phyloP scores from a whole-genome alignment of 1,140 invertebrate genomes.

The Piezodorus guildinii region DNA sequence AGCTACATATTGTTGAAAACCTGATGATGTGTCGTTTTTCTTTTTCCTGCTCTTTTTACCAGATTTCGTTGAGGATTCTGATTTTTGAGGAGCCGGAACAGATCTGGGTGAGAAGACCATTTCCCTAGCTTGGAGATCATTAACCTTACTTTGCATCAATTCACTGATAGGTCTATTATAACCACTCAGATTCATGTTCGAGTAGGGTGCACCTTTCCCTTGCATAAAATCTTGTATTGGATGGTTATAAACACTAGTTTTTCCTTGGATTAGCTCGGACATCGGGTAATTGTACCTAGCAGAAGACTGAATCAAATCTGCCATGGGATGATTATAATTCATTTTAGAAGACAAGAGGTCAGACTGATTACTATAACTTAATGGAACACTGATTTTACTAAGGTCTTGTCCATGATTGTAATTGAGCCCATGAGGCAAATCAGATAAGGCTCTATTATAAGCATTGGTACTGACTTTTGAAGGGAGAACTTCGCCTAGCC shows the following conservation, averaged over 20 bases:
- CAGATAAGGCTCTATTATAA: slow-evolving; percentile 23
- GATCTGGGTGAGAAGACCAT: slow-evolving; percentile 17
- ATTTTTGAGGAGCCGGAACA: neutral
- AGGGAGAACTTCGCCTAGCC: slow-evolving; percentile 24
- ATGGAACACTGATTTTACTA: slow-evolving; percentile 23
- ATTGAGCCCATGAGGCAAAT: slow-evolving; percentile 22
- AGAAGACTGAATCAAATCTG: slow-evolving; percentile 24
- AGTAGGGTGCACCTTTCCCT: slow-evolving; percentile 23
- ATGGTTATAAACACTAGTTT: slow-evolving; percentile 24
- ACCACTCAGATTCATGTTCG: slow-evolving; percentile 12
- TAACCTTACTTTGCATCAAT: slow-evolving; percentile 16
- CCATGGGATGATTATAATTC: slow-evolving; percentile 27
- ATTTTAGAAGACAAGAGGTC: slow-evolving; percentile 21
- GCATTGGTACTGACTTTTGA: slow-evolving; percentile 25
- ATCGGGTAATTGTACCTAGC: slow-evolving; percentile 26
- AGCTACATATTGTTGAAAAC: slow-evolving; percentile 43
- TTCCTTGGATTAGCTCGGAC: slow-evolving; percentile 22
- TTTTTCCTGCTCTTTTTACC: slow-evolving; percentile 31
- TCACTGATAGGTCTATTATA: slow-evolving; percentile 23
- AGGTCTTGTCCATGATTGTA: slow-evolving; percentile 21
- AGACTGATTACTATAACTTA: slow-evolving; percentile 22
- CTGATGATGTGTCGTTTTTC: slow-evolving; percentile 28
- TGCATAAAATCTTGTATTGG: slow-evolving; percentile 28
- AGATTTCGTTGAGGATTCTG: slow-evolving; percentile 13
- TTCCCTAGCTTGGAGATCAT: slow-evolving; percentile 18